Evolutionary conservation across 2,113 vertebrate genomes (phyloP).

Genomic region (Nycticebus coucang): DNA sequence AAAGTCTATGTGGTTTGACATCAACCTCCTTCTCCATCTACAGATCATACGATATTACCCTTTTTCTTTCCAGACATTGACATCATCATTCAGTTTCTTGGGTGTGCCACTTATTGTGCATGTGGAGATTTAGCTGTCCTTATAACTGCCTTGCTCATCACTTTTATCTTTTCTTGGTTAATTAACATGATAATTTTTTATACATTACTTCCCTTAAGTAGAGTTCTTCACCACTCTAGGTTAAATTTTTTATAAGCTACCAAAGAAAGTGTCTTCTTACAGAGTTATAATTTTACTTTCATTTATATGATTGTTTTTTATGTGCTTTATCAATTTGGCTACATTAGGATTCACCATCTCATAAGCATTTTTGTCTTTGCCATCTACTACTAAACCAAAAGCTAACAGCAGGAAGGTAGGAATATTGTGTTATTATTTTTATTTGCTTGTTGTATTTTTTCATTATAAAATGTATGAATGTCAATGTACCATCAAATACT

Average conservation of each 20-base stretch:
- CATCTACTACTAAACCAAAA: background rate
- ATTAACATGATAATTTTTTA: background rate
- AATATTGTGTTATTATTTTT: background rate
- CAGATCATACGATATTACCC: accelerated
- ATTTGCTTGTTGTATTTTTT: background rate
- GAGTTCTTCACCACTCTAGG: background rate
- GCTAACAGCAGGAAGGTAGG: background rate
- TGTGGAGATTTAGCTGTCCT: background rate
- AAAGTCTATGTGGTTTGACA: background rate
- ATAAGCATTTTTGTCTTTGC: background rate
- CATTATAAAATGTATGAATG: background rate
- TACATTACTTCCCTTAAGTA: background rate
- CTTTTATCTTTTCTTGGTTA: background rate
- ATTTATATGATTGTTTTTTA: background rate
- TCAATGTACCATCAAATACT: background rate
- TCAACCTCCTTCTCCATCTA: background rate
- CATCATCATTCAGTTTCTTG: background rate
- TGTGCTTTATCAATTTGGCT: background rate
- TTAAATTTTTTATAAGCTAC: background rate
- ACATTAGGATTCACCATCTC: background rate
- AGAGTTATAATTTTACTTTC: background rate
- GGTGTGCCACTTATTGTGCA: background rate
- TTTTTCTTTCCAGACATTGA: background rate
- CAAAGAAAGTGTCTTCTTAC: background rate
- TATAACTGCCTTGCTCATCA: background rate